Evolutionary conservation across 2,797 vertebrate species (phyloP).

Genomic region (Nannoperca obscura): DNA sequence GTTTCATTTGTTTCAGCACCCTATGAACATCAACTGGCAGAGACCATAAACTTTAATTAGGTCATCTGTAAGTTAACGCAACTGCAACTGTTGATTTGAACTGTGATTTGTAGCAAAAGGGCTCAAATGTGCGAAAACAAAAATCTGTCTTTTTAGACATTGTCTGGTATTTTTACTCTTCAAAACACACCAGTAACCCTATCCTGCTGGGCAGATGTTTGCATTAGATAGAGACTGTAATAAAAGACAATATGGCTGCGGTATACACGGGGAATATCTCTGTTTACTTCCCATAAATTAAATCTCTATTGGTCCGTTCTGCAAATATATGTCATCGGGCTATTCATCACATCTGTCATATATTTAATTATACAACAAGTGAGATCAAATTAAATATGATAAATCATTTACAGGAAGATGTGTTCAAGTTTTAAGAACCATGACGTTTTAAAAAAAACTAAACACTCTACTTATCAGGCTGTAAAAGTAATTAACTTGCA

Average conservation of each 20-base stretch:
- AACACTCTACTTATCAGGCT: not conserved
- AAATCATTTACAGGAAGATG: not conserved
- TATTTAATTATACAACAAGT: constrained; percentile 3
- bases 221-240: constrained; percentile 6
- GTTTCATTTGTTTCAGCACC: not conserved
- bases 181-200: not conserved
- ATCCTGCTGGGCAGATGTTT: constrained; percentile 23
- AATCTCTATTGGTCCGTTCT: not conserved
- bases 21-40: not conserved
- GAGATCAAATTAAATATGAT: not conserved
- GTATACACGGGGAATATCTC: not conserved
- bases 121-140: not conserved
- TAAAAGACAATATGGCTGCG: not conserved
- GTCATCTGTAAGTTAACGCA: not conserved
- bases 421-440: not conserved
- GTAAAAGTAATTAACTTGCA: not conserved
- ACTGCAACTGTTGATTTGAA: not conserved
- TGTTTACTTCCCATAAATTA: constrained; percentile 26
- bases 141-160: not conserved
- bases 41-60: not conserved
- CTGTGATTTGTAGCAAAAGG: not conserved
- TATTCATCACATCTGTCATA: not conserved
- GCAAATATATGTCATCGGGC: constrained; percentile 14
- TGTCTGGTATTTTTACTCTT: not conserved
- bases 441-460: not conserved